phyloP scores from a whole-genome alignment of 2,797 vertebrate species.

The Chelon labrosus region DNA sequence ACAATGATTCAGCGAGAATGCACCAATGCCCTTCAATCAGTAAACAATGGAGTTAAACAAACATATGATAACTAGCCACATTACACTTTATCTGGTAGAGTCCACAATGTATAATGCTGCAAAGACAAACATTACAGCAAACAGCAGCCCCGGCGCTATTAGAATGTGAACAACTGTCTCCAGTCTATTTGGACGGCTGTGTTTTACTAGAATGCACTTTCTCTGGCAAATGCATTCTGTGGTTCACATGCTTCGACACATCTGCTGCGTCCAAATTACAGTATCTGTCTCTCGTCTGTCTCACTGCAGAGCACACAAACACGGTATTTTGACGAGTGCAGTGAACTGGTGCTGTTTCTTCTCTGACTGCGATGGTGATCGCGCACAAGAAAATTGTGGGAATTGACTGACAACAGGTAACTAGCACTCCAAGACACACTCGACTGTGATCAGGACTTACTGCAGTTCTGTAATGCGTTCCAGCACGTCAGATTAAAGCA shows the following conservation, averaged over 20 bases:
- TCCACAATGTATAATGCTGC: background rate
- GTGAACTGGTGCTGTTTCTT: slow-evolving; percentile 5
- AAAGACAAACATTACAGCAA: background rate
- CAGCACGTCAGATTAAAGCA: background rate
- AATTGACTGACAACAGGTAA: background rate
- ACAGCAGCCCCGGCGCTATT: background rate
- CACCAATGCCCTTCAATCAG: background rate
- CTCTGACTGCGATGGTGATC: background rate
- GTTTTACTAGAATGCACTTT: background rate
- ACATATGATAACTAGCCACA: background rate
- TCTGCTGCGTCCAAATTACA: slow-evolving; percentile 18
- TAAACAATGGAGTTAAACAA: background rate
- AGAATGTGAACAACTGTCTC: background rate
- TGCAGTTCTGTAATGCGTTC: background rate
- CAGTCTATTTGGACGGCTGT: background rate
- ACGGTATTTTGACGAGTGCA: slow-evolving; percentile 7
- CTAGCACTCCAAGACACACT: background rate
- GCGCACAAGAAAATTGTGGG: background rate
- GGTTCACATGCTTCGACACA: slow-evolving; percentile 25
- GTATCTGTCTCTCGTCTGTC: slow-evolving; percentile 20
- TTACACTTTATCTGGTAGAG: background rate
- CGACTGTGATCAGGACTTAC: background rate
- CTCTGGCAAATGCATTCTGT: no score
- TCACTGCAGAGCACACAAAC: slow-evolving; percentile 13
- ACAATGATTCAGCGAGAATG: background rate